Evolutionary conservation across 2,888 invertebrate species (phyloP).

Genomic region (Diaphora mendica): DNA sequence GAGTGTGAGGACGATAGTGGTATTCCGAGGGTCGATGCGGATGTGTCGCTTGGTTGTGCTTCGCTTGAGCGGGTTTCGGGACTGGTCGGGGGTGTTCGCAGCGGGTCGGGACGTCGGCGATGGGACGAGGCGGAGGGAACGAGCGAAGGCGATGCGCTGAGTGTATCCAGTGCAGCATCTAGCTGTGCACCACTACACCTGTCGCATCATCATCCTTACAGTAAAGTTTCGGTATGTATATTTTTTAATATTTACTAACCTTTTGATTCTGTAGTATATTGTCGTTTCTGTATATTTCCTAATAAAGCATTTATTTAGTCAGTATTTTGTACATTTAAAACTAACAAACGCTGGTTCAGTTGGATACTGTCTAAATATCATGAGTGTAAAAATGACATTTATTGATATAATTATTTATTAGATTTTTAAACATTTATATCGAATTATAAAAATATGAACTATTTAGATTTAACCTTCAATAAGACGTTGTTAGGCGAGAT

Average conservation of each 20-base stretch:
- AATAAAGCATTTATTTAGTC: neutral
- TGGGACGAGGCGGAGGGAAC: constrained; percentile 81
- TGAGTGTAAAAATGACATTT: neutral
- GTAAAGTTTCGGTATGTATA: constrained; percentile 81
- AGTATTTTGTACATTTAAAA: neutral
- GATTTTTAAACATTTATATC: neutral
- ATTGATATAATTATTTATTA: neutral
- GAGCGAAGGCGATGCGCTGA: constrained; percentile 81
- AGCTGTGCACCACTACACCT: constrained; percentile 80
- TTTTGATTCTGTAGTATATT: neutral
- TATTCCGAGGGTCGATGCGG: constrained; percentile 74
- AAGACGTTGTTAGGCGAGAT: constrained; percentile 16
- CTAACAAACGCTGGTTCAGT: neutral
- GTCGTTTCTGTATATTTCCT: neutral
- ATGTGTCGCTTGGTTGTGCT: constrained; percentile 78
- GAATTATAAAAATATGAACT: neutral
- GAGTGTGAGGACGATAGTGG: constrained; percentile 76
- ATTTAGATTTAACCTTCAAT: constrained; percentile 19
- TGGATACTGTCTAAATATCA: neutral
- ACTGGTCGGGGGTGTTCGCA: constrained; percentile 81
- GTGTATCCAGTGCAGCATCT: constrained; percentile 81
- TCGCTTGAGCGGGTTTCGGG: constrained; percentile 83
- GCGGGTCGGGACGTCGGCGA: constrained; percentile 83
- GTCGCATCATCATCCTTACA: constrained; percentile 79
- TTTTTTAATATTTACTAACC: constrained; percentile 1